A percentile compares a stretch with the other conserved stretches of the same genome.
Evolutionary conservation across 2,797 vertebrate genomes (phyloP).

Genomic region (Callimico goeldii): DNA sequence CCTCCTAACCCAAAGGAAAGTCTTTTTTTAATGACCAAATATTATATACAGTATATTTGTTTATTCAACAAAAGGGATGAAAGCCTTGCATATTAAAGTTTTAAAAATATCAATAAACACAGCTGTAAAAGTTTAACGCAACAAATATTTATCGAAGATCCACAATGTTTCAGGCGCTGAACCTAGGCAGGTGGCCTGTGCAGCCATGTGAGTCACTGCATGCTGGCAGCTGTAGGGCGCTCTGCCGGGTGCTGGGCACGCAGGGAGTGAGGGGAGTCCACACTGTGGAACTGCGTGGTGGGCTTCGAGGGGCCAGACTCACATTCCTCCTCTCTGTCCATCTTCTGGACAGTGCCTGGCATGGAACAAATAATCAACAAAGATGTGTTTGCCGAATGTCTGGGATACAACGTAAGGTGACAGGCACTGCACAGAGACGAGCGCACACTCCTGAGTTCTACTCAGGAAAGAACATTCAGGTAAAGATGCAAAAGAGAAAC

Average conservation of each 20-base stretch:
- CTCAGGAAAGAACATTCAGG: not conserved
- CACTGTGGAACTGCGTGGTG: not conserved
- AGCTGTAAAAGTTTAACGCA: not conserved
- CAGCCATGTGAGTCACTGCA: rapidly evolving
- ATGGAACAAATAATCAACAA: rapidly evolving
- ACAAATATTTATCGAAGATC: no score
- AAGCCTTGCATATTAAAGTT: not conserved
- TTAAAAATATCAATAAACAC: not conserved
- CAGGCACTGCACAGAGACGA: not conserved
- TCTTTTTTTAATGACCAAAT: not conserved
- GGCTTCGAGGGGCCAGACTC: no score
- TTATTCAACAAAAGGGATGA: not conserved
- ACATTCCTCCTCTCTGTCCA: not conserved
- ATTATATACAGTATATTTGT: not conserved
- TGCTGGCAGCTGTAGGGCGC: not conserved
- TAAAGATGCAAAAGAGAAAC: not conserved
- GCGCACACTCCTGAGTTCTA: no score
- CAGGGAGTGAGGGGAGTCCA: not conserved
- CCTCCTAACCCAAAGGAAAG: not conserved
- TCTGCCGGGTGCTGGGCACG: not conserved
- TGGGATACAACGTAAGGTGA: not conserved
- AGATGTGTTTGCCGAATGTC: not conserved
- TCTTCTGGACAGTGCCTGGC: not conserved
- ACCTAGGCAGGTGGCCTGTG: not conserved
- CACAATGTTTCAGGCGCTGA: not conserved